Evolutionary conservation across 2,113 vertebrate genomes (phyloP).

Genomic region (Gnathonemus longibarbis): DNA sequence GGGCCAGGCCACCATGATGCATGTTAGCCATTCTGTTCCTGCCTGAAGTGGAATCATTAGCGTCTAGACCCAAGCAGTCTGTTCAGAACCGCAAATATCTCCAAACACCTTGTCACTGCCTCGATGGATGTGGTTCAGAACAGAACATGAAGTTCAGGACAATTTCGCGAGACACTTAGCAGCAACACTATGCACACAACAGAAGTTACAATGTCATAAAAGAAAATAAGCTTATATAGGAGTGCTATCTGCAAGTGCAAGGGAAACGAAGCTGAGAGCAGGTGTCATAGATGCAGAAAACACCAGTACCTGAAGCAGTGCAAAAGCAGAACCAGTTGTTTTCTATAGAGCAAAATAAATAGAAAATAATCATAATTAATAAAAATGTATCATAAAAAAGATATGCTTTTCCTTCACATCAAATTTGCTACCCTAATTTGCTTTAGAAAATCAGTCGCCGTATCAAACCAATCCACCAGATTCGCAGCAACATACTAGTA

Average conservation of each 20-base stretch:
- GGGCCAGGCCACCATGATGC: slow-evolving; percentile 8
- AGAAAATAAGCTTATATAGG: not conserved
- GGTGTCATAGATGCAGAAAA: no score
- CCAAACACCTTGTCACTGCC: not conserved
- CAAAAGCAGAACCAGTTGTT: not conserved
- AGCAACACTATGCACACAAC: not conserved
- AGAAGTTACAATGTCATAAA: not conserved
- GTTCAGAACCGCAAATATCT: not conserved
- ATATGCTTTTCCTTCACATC: not conserved
- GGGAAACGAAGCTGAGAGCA: no score
- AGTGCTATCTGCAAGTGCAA: not conserved
- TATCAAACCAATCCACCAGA: not conserved
- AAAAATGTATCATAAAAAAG: not conserved
- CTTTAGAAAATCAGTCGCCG: not conserved
- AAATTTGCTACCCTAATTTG: not conserved
- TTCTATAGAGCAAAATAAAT: not conserved
- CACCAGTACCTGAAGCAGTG: not conserved
- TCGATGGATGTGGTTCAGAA: not conserved
- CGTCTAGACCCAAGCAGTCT: not conserved
- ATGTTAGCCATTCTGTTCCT: not conserved
- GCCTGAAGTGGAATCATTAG: slow-evolving; percentile 7
- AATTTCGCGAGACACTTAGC: not conserved
- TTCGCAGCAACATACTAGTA: not conserved
- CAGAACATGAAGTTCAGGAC: not conserved
- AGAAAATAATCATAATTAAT: not conserved